Conservation (phyloP, 2,797 vertebrate species). For the Sebastes miniatus region DNA sequence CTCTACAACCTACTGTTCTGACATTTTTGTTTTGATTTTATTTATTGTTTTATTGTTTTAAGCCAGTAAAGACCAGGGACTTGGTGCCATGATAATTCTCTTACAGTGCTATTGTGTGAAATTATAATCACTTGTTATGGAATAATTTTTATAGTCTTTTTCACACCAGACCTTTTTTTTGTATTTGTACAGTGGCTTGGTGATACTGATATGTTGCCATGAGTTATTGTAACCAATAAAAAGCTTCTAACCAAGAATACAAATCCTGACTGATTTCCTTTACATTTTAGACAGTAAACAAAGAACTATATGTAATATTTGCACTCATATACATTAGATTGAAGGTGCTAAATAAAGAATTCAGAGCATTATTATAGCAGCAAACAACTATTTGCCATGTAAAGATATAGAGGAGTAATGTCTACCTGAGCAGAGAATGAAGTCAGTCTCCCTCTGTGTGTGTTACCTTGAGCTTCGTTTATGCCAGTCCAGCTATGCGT, state of each 20-base stretch:
- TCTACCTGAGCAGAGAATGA: too few species aligned
- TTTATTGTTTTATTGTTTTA: conserved; percentile 77
- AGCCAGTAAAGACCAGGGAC: conserved; percentile 89
- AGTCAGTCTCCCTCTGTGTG: too few species aligned
- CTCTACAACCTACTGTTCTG: conserved; percentile 79
- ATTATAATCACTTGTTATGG: conserved; percentile 89
- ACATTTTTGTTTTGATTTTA: conserved; percentile 48
- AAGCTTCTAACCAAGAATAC: conserved; percentile 90
- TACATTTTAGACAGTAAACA: not conserved
- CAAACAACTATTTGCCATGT: too few species aligned
- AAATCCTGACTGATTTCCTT: not conserved
- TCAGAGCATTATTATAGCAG: too few species aligned
- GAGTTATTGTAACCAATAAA: conserved; percentile 98
- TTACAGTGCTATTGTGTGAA: conserved; percentile 91
- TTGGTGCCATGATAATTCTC: conserved; percentile 87
- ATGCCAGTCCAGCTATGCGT: too few species aligned
- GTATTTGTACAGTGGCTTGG: conserved; percentile 97
- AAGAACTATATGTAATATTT: not conserved
- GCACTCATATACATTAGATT: too few species aligned
- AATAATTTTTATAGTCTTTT: conserved; percentile 90
- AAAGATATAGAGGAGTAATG: too few species aligned
- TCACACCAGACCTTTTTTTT: conserved; percentile 89
- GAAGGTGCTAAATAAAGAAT: too few species aligned
- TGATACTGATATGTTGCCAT: conserved; percentile 93
- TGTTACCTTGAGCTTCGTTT: too few species aligned